Evolutionary conservation across 2,113 vertebrate species (phyloP), one percentile per base, ranked within the genome.

Genomic region (Halichoeres trimaculatus): DNA sequence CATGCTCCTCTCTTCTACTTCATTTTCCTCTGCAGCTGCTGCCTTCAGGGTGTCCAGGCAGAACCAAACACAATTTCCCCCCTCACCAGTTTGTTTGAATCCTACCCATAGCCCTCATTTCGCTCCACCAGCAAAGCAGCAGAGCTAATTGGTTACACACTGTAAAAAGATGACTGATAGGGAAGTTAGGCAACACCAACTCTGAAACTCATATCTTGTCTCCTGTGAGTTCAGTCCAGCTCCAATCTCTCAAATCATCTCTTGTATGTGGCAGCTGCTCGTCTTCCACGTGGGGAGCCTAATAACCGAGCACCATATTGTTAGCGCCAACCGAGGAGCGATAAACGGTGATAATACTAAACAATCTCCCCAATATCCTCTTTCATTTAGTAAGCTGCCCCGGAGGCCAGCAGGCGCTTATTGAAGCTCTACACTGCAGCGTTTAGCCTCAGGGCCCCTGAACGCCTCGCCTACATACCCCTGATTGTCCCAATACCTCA

Each of bases 301-400:
- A 77, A 83, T 80, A 80, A 76, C 48, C 47, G 41, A 48, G 61
- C 55, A 24, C 63, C 69, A 64, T 67, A 47, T 45, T 58, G 70
- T 71, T 80, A 74, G 14, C 1, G 70, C 69, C 73, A 23, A 65
- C 52, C 1, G 52, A 62, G 63, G 65, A 55, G 11, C 56, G 34
- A 76, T 81, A 70, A 87, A 80, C 22, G 52, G 54, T 41, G 78
- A 84, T 85, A 68, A 78, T 16, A 3, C 57, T 40, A 62, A 86
- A 81, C 81, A 79, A 79, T 87, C 81, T 87, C 66, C 71, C 71
- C 83, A 80, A 84, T 78, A 65, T 82, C 77, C 81, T 84, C 72
- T 81, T 85, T 85, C 78, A 84, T 88, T 89, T 85, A 74, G 66
- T 64, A 52, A 76, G 77, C 75, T 16, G 60, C 78, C 82, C 67